These are phyloP conservation scores for Hypomecis punctinalis DNA, from an alignment of 2,888 invertebrate species.

Conservation along the genomic window DNA sequence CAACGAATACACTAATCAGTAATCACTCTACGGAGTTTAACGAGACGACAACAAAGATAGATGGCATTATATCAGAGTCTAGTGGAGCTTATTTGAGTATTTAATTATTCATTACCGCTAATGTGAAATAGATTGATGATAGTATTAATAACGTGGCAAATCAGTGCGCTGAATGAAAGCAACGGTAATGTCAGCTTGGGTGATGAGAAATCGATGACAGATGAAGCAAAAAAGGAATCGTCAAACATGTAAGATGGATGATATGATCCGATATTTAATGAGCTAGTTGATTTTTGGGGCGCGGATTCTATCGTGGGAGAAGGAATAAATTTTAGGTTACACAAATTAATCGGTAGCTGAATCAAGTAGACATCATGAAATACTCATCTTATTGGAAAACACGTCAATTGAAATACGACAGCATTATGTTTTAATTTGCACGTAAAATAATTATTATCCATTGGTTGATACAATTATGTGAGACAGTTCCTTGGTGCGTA, in stretches of 20 bases:
- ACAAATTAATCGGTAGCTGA: too few relatives aligned
- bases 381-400: too few relatives aligned
- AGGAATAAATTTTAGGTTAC: too few relatives aligned
- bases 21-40: slow-evolving; percentile 1
- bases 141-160: slow-evolving; percentile 16
- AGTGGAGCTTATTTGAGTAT: slow-evolving; percentile 6
- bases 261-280: background rate
- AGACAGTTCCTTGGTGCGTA: too few relatives aligned
- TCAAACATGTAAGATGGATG: background rate
- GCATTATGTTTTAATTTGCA: too few relatives aligned
- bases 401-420: too few relatives aligned
- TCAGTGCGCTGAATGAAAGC: slow-evolving; percentile 16
- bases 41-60: slow-evolving; percentile 10
- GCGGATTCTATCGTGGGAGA: too few relatives aligned
- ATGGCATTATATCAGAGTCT: slow-evolving; percentile 6
- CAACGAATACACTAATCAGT: background rate
- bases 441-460: too few relatives aligned
- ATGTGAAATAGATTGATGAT: slow-evolving; percentile 28
- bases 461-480: too few relatives aligned
- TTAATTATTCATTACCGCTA: slow-evolving; percentile 18
- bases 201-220: slow-evolving; percentile 16
- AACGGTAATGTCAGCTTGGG: slow-evolving; percentile 7
- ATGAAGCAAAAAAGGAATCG: slow-evolving; percentile 10
- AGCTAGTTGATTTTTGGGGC: background rate
- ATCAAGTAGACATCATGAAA: too few relatives aligned